Evolutionary conservation across 2,113 vertebrate species (phyloP), one percentile per base, ranked within the genome.

Genomic region (Megaleporinus macrocephalus): DNA sequence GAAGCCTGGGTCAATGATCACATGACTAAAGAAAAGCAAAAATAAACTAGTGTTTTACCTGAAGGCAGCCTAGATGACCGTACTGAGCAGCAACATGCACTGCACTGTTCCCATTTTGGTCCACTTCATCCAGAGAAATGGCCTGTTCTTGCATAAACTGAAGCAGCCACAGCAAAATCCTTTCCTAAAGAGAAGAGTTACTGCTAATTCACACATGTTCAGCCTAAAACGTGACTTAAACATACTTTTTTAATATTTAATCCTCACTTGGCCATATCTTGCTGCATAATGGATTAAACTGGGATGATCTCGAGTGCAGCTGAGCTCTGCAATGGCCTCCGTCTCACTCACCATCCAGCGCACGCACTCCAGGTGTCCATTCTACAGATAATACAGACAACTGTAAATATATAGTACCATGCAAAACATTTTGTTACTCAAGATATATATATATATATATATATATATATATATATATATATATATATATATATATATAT

Each of bases 141-240:
- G 95, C 98, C 88, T 99, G 97, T 62, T 99, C 98, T 93, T 99
- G 98, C 98, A 99, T 99, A 91, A 99, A 99, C 89, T 99, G 98
- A 61, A 99, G 96, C 90, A 99, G 89, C 98, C 98, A 99, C 55
- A 99, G 87, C 87, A 99, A 92, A 14, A 98, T 98, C 86, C 97
- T 97, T 89, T 99, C 98, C 98, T 99, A 88, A 59, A 76, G 15
- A 59, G 70, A 57, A 84, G 11, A 71, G 15, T 33, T 0, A 41
- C 2, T 36, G 51, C 16, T 49, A 29, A 76, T 69, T 29, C 41
- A 73, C 1, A 51, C 15, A 59, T 6, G 18, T 27, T n/a, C n/a
- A 69, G 27, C 59, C 16, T 49, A 59, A 12, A 30, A 24, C 61
- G 18, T 15, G 16, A n/a, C 27, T 55, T 16, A 4, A 59, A 0